These are phyloP conservation scores for Oxystoma pomonae DNA, from an alignment of 2,888 invertebrate genomes.

Conservation along the genomic window DNA sequence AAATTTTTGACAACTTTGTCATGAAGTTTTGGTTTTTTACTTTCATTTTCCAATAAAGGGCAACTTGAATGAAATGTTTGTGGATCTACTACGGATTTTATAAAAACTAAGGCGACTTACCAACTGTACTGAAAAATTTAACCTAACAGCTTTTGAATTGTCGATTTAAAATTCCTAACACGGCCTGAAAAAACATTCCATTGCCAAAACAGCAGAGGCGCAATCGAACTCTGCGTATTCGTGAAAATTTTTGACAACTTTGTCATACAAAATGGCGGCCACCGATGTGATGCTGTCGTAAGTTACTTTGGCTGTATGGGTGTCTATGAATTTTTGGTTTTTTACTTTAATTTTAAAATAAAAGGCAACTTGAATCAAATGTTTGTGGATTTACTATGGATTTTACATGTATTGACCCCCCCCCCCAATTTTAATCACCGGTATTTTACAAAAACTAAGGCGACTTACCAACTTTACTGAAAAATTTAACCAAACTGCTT, in stretches of 20 bases:
- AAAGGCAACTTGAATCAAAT: constrained; percentile 50
- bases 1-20: constrained; percentile 51
- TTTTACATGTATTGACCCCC: no score
- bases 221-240: constrained; percentile 57
- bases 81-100: no score
- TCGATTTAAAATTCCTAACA: constrained; percentile 43
- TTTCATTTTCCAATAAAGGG: constrained; percentile 44
- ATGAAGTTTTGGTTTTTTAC: constrained; percentile 42
- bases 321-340: constrained; percentile 38
- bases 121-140: constrained; percentile 45
- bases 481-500: constrained; percentile 45
- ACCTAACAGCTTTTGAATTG: constrained; percentile 43
- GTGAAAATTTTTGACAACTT: constrained; percentile 51
- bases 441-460: constrained; percentile 22
- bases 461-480: constrained; percentile 46
- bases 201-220: constrained; percentile 50
- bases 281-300: constrained; percentile 43
- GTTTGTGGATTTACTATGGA: constrained; percentile 59
- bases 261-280: constrained; percentile 43
- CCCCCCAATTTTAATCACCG: no score
- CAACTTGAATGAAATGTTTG: constrained; percentile 52
- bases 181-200: constrained; percentile 58
- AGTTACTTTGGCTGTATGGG: constrained; percentile 34
- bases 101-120: no score
- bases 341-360: constrained; percentile 46